Base-by-base conservation (phyloP, 1,140 invertebrate genomes). In the Aphidius gifuensis region DNA sequence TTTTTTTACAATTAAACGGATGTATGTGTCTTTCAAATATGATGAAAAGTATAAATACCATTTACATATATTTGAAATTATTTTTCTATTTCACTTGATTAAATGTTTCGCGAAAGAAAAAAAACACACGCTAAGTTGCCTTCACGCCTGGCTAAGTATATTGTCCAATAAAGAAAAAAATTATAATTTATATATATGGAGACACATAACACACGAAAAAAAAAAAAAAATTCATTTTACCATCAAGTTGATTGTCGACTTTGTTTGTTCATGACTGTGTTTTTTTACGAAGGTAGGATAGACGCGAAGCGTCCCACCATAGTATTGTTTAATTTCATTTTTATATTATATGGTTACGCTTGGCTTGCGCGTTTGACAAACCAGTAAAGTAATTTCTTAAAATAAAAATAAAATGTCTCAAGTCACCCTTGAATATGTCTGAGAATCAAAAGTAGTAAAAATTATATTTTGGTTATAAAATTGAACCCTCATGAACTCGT, bases 1-100 rank as follows among this genome's bases (percentile, higher is more conserved):
- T 16, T 57, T 32, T 49, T 11, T 46, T 51, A 63, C 61, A 63
- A 63, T 63, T 63, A 63, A 63, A 63, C 61, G 61, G 61, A 63
- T 63, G 61, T 56, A 55, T 46, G 61, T 63, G 61, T 63, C 56
- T 62, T 42, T 40, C 39, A 58, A 58, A 47, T 49, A 58, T 58
- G 61, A 63, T 38, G 38, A 42, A 53, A 50, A n/a, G 4, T n/a
- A 53, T 44, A 23, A 32, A 59, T 57, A 45, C n/a, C 7, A 56
- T 7, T 32, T n/a, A 46, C 11, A 39, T 39, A 53, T 5, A 45
- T 40, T 59, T 58, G 16, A 16, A 42, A 11, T 49, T 38, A 42
- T 59, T 40, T 42, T 48, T 42, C 5, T 42, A 39, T 59, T 40
- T n/a, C 38, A 11, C 9, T 58, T 38, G 6, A 42, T 50, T 16